phyloP scores from a whole-genome alignment of 2,888 invertebrate species.

The Psococerastis gibbosa region DNA sequence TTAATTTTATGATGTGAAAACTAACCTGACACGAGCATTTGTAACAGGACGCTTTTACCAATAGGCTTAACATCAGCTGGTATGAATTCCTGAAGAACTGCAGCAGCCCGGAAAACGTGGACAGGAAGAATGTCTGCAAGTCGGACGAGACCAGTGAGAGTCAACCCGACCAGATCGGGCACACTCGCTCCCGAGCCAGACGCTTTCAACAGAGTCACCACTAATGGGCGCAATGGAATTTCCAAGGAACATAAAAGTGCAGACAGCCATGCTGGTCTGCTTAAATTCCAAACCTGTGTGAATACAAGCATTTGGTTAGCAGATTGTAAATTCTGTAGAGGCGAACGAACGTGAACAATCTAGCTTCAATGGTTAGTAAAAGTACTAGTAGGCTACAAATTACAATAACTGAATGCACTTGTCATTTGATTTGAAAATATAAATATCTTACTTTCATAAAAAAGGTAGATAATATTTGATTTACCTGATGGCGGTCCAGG shows the following conservation, averaged over 20 bases:
- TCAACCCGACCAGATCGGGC: slow-evolving; percentile 35
- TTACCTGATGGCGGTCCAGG: slow-evolving; percentile 54
- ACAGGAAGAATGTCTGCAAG: slow-evolving; percentile 47
- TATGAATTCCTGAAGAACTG: slow-evolving; percentile 43
- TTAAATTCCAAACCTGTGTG: slow-evolving; percentile 75
- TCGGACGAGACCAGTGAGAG: slow-evolving; percentile 47
- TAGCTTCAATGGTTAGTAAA: background rate
- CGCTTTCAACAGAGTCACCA: slow-evolving; percentile 46
- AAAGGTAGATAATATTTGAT: slow-evolving; percentile 4
- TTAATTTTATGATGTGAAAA: background rate
- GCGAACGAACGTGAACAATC: slow-evolving; percentile 1
- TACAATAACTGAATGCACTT: no score
- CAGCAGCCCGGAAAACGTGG: slow-evolving; percentile 30
- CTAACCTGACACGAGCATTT: slow-evolving; percentile 41
- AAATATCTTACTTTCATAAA: background rate
- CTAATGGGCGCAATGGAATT: slow-evolving; percentile 40
- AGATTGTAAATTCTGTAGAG: no score
- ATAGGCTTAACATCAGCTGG: slow-evolving; percentile 51
- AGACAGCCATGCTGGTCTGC: slow-evolving; percentile 56
- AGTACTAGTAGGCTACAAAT: no score
- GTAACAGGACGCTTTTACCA: slow-evolving; percentile 48
- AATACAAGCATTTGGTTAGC: no score
- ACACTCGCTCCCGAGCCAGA: slow-evolving; percentile 23
- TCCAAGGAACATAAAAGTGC: slow-evolving; percentile 46
- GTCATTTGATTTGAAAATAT: slow-evolving; percentile 10